Percentiles rank a stretch among this genome's conserved stretches.
Conservation (phyloP, 1,140 invertebrate genomes). For the Saccostrea echinata region DNA sequence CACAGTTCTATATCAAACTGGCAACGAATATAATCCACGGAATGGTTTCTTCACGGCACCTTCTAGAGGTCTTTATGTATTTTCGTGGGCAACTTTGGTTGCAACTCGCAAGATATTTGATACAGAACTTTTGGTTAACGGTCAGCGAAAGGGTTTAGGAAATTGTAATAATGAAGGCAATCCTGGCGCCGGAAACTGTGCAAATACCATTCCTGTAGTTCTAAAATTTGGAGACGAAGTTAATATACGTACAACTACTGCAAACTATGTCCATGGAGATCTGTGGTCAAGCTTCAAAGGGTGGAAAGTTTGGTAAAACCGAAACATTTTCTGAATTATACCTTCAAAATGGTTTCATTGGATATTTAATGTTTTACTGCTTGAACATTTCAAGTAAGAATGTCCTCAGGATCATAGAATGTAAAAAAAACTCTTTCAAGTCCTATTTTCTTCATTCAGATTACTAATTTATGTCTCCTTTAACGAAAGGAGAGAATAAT, state of each 20-base stretch:
- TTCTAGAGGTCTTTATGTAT: not conserved
- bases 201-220: not conserved
- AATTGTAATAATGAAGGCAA: not conserved
- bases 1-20: not conserved
- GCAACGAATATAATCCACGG: not conserved
- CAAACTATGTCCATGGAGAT: not conserved
- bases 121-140: not conserved
- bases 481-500: too few relatives aligned
- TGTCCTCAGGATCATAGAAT: too few relatives aligned
- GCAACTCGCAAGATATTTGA: not conserved
- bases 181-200: not conserved
- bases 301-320: not conserved
- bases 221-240: not conserved
- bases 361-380: too few relatives aligned
- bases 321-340: too few relatives aligned
- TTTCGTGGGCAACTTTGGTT: not conserved
- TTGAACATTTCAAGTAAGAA: too few relatives aligned
- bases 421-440: too few relatives aligned
- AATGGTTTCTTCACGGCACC: constrained; percentile 3
- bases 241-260: not conserved
- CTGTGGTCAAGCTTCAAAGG: not conserved
- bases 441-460: too few relatives aligned
- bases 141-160: not conserved
- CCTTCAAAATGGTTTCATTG: too few relatives aligned
- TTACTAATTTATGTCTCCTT: too few relatives aligned